These are phyloP conservation scores for Conger conger DNA, from an alignment of 2,113 vertebrate genomes.

Conservation along the genomic window DNA sequence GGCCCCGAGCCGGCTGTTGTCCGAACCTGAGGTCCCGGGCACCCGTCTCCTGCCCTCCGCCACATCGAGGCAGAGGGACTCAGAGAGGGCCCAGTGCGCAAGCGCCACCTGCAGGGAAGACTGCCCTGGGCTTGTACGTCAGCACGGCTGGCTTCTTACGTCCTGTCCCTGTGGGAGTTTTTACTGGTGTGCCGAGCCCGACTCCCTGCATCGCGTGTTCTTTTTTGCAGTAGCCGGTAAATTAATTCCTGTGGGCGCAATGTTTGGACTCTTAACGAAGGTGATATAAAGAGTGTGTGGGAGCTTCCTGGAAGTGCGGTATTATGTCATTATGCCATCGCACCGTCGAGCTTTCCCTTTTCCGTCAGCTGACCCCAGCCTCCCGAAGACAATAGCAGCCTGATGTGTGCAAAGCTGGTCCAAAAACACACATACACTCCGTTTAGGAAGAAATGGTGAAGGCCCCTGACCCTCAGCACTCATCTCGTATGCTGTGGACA, in stretches of 20 bases:
- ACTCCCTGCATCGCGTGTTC: neutral
- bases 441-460: neutral
- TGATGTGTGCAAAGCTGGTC: neutral
- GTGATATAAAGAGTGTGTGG: neutral
- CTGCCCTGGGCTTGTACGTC: neutral
- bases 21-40: too few relatives aligned
- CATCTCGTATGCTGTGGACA: neutral
- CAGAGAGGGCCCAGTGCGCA: too few relatives aligned
- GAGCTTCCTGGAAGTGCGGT: neutral
- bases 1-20: neutral
- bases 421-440: too few relatives aligned
- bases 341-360: neutral
- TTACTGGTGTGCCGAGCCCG: neutral
- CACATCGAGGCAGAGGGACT: too few relatives aligned
- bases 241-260: neutral
- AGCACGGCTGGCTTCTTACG: neutral
- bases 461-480: neutral
- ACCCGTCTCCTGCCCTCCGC: too few relatives aligned
- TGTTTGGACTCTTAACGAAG: neutral
- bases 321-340: neutral
- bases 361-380: neutral
- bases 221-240: neutral
- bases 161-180: neutral
- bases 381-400: neutral
- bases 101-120: too few relatives aligned